phyloP scores from a whole-genome alignment of 2,888 invertebrate species.

The Protophormia terraenovae region DNA sequence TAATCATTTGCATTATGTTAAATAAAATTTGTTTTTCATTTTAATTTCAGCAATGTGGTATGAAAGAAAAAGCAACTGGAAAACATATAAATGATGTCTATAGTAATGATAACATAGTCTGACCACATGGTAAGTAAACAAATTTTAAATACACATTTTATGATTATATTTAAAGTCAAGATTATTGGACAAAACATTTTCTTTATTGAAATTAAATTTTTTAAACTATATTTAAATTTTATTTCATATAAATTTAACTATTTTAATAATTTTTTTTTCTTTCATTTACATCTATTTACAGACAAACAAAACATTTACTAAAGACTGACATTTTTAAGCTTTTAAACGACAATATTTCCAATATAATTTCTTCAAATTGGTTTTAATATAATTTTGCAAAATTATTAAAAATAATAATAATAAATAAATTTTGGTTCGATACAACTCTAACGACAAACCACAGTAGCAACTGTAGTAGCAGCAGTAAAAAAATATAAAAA shows the following conservation, averaged over 20 bases:
- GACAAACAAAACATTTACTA: constrained; percentile 75
- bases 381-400: constrained; percentile 64
- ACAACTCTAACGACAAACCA: constrained; percentile 27
- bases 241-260: not conserved
- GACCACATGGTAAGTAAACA: constrained; percentile 78
- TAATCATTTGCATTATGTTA: too few relatives aligned
- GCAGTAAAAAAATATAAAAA: not conserved
- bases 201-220: too few relatives aligned
- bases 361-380: constrained; percentile 68
- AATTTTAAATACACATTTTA: too few relatives aligned
- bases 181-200: too few relatives aligned
- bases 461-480: not conserved
- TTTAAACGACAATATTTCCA: constrained; percentile 81
- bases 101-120: constrained; percentile 80
- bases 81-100: constrained; percentile 81
- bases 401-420: constrained; percentile 52
- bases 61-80: constrained; percentile 78
- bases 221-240: too few relatives aligned
- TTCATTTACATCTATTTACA: constrained; percentile 63
- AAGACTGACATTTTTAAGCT: constrained; percentile 82
- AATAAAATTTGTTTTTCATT: not conserved
- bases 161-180: too few relatives aligned
- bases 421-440: constrained; percentile 51
- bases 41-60: constrained; percentile 77
- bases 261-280: constrained; percentile 3